These are phyloP conservation scores for Tetheella fluctuosa DNA, from an alignment of 2,888 invertebrate species.

Conservation along the genomic window DNA sequence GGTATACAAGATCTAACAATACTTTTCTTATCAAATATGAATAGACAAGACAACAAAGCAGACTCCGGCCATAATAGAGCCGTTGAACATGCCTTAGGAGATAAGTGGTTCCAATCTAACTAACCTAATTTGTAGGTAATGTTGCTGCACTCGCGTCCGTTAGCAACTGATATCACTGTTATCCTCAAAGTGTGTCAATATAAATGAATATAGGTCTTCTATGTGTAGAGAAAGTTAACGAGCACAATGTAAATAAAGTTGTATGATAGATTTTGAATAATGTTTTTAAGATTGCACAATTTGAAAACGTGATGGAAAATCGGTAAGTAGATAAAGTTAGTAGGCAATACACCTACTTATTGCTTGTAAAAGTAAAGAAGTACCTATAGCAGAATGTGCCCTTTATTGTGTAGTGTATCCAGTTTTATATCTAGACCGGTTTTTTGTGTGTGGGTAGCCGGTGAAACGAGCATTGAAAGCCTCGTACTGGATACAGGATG, in stretches of 20 bases:
- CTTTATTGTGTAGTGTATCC: slow-evolving; percentile 26
- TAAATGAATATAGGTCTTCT: slow-evolving; percentile 38
- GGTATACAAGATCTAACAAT: neutral
- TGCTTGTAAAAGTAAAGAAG: neutral
- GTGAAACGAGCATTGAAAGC: slow-evolving; percentile 38
- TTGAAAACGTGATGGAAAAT: neutral
- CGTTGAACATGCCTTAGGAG: slow-evolving; percentile 51
- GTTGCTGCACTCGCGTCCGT: slow-evolving; percentile 62
- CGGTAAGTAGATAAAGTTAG: neutral
- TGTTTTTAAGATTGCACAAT: neutral
- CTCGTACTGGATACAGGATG: slow-evolving; percentile 54
- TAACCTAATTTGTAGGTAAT: slow-evolving; percentile 71
- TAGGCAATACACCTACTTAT: too few relatives aligned
- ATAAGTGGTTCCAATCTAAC: slow-evolving; percentile 68
- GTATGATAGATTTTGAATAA: slow-evolving; percentile 17
- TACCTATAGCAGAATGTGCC: neutral
- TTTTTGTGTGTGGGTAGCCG: slow-evolving; percentile 33
- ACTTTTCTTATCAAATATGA: neutral
- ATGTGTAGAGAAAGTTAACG: slow-evolving; percentile 12
- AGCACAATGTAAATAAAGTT: slow-evolving; percentile 19
- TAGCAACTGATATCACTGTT: slow-evolving; percentile 60
- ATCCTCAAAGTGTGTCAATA: slow-evolving; percentile 54
- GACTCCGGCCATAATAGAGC: neutral
- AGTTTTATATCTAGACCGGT: slow-evolving; percentile 34
- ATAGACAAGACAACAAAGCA: neutral